Conservation (phyloP, 2,113 vertebrate species). For the Scolopax mira region DNA sequence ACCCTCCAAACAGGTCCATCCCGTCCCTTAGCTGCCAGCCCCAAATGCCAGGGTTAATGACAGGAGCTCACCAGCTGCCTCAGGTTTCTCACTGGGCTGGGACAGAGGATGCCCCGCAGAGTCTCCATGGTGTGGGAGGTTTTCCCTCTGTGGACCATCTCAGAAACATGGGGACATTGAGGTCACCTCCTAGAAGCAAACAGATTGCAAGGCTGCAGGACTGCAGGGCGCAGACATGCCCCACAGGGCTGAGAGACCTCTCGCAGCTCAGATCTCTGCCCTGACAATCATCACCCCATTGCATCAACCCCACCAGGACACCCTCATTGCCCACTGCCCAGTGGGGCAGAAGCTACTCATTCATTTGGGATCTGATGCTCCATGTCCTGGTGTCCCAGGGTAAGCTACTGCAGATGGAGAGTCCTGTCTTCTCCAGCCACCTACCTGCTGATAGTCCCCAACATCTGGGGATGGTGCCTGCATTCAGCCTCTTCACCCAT, state of each 20-base stretch:
- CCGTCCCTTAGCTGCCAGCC: background rate
- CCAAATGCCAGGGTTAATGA: background rate
- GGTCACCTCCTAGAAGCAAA: background rate
- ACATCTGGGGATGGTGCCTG: background rate
- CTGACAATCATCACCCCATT: background rate
- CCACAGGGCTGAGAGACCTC: background rate
- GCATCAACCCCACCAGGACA: background rate
- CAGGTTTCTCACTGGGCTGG: background rate
- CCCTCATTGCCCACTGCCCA: rapidly evolving
- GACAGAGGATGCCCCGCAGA: background rate
- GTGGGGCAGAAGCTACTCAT: background rate
- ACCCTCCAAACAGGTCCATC: background rate
- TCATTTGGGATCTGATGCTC: background rate
- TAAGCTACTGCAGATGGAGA: background rate
- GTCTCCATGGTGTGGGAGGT: background rate
- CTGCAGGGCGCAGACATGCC: background rate
- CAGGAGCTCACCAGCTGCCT: background rate
- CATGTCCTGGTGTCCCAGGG: background rate
- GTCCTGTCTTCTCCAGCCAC: background rate
- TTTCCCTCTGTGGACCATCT: background rate
- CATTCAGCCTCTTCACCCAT: background rate
- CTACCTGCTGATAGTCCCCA: background rate
- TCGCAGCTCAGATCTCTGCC: background rate
- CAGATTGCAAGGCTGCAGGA: background rate
- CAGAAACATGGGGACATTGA: background rate